phyloP scores from a whole-genome alignment of 2,888 invertebrate species.

The Aelia acuminata region DNA sequence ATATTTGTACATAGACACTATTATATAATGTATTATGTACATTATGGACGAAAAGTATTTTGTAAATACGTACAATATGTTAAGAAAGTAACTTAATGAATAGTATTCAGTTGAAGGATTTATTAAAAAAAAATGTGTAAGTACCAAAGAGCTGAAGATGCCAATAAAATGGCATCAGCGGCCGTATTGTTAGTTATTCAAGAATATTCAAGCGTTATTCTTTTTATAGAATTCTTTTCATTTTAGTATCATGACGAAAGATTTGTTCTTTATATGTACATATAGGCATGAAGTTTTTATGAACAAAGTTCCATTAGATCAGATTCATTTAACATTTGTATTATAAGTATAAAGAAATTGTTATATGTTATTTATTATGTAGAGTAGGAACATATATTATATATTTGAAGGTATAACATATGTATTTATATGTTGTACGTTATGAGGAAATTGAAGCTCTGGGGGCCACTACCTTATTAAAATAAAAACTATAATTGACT shows the following conservation, averaged over 20 bases:
- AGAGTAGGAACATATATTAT: slow-evolving; percentile 60
- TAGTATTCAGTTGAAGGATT: slow-evolving; percentile 54
- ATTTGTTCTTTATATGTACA: slow-evolving; percentile 55
- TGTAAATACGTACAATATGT: slow-evolving; percentile 55
- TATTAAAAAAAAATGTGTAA: slow-evolving; percentile 26
- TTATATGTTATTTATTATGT: slow-evolving; percentile 64
- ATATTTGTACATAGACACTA: slow-evolving; percentile 27
- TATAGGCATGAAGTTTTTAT: slow-evolving; percentile 57
- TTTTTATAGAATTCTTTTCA: slow-evolving; percentile 55
- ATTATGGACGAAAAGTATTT: slow-evolving; percentile 57
- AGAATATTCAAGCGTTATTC: slow-evolving; percentile 51
- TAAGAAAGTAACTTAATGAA: slow-evolving; percentile 40
- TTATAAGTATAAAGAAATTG: slow-evolving; percentile 61
- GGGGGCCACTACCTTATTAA: slow-evolving; percentile 57
- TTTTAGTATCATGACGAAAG: slow-evolving; percentile 55
- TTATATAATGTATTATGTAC: slow-evolving; percentile 44
- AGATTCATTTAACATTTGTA: slow-evolving; percentile 59
- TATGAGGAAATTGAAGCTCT: slow-evolving; percentile 59
- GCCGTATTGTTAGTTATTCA: slow-evolving; percentile 55
- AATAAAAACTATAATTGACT: slow-evolving; percentile 27
- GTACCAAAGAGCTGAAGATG: slow-evolving; percentile 59
- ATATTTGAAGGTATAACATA: slow-evolving; percentile 60
- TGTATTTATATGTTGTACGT: slow-evolving; percentile 62
- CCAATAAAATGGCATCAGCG: slow-evolving; percentile 49
- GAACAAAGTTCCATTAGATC: slow-evolving; percentile 59